Evolutionary conservation across 2,113 vertebrate species (phyloP).

Genomic region (Hypocryptadius cinnamomeus): DNA sequence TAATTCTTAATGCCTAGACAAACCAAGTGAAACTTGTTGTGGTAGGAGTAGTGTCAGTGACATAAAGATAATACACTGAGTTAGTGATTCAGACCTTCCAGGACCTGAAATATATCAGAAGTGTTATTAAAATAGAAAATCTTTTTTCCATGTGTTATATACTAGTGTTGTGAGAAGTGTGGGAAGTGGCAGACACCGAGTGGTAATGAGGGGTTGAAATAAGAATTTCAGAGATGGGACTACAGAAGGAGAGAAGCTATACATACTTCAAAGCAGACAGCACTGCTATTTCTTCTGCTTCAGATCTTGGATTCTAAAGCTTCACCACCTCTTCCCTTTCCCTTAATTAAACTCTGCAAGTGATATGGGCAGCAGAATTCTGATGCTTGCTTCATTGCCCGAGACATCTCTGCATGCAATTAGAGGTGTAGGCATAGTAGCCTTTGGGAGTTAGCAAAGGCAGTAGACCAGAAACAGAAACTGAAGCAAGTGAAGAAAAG

Average conservation of each 20-base stretch:
- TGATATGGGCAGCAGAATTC: neutral
- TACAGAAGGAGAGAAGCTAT: neutral
- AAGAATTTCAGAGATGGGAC: neutral
- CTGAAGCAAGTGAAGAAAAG: neutral
- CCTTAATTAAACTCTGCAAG: neutral
- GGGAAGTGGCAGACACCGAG: constrained; percentile 28
- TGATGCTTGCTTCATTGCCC: neutral
- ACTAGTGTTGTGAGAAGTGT: neutral
- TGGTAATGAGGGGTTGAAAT: neutral
- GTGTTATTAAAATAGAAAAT: neutral
- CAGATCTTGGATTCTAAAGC: neutral
- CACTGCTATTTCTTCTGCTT: neutral
- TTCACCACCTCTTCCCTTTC: neutral
- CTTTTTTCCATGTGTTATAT: neutral
- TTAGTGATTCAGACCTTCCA: neutral
- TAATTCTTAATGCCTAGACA: neutral
- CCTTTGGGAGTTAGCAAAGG: neutral
- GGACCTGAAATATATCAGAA: neutral
- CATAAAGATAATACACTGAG: neutral
- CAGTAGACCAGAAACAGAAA: neutral
- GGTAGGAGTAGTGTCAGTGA: neutral
- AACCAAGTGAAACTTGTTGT: neutral
- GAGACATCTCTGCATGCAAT: neutral
- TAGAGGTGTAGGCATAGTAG: neutral
- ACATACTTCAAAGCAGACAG: neutral